Evolutionary conservation across 2,888 invertebrate genomes (phyloP).

Genomic region (Platycheirus rosarum): DNA sequence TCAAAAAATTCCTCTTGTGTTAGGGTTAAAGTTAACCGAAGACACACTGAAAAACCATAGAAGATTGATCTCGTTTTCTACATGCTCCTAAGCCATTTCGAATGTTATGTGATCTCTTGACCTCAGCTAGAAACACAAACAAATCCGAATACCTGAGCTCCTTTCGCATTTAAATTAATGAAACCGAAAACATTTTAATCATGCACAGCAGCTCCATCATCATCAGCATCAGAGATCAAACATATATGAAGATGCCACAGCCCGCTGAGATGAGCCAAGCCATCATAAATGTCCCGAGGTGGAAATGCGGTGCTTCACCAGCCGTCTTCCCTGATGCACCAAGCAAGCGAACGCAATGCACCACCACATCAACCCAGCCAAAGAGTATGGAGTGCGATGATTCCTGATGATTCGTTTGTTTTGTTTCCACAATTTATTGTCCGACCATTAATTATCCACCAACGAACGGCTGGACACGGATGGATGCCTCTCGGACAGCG

Average conservation of each 20-base stretch:
- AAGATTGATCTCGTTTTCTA: too few relatives aligned
- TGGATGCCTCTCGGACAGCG: constrained; percentile 65
- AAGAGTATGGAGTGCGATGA: constrained; percentile 59
- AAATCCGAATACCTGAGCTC: constrained; percentile 46
- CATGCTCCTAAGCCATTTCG: constrained; percentile 47
- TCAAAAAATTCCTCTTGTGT: too few relatives aligned
- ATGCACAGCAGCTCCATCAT: constrained; percentile 73
- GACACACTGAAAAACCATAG: too few relatives aligned
- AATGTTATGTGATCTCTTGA: constrained; percentile 34
- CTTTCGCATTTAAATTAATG: constrained; percentile 76
- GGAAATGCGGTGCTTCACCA: constrained; percentile 50
- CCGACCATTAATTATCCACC: constrained; percentile 72
- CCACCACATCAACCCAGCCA: constrained; percentile 12
- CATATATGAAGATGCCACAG: constrained; percentile 68
- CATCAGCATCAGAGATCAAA: constrained; percentile 52
- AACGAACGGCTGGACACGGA: constrained; percentile 62
- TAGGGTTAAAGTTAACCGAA: too few relatives aligned
- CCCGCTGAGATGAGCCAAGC: constrained; percentile 63
- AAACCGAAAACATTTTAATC: constrained; percentile 77
- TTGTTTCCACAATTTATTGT: constrained; percentile 73
- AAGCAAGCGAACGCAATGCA: too few relatives aligned
- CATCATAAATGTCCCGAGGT: constrained; percentile 71
- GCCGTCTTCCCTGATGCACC: constrained; percentile 34
- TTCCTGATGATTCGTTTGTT: constrained; percentile 73
- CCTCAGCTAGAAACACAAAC: constrained; percentile 42